Percentiles rank a stretch among this genome's conserved stretches.
These are phyloP conservation scores for Morus bassanus DNA, from an alignment of 2,797 vertebrate genomes.

Conservation along the genomic window DNA sequence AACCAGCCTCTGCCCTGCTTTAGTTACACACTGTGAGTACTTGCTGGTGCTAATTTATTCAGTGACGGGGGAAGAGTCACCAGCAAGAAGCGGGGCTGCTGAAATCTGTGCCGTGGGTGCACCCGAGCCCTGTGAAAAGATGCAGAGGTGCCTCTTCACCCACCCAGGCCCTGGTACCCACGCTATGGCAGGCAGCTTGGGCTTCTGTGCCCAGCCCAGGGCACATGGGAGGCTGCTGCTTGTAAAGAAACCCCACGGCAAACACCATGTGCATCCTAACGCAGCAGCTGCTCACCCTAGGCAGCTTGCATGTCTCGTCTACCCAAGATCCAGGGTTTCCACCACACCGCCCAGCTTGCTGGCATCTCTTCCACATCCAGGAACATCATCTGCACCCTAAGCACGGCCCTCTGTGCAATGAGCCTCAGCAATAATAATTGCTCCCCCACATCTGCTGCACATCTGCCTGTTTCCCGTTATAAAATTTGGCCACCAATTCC, in stretches of 20 bases:
- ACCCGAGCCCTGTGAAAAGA: background rate
- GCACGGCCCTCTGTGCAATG: rapidly evolving
- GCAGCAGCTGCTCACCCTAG: rapidly evolving
- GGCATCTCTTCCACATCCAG: background rate
- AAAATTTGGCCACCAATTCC: background rate
- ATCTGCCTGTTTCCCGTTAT: background rate
- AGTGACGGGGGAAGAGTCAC: background rate
- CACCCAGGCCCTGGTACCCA: background rate
- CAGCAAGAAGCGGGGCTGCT: background rate
- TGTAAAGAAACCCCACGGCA: rapidly evolving
- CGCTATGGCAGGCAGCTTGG: background rate
- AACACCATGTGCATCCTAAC: rapidly evolving
- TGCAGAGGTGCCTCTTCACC: background rate
- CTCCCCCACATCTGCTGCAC: background rate
- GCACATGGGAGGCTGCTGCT: background rate
- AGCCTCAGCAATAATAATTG: background rate
- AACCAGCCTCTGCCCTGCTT: constrained; percentile 36
- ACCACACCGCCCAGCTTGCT: rapidly evolving
- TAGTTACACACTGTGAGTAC: background rate
- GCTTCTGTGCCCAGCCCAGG: background rate
- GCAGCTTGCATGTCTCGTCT: background rate
- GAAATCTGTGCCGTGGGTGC: background rate
- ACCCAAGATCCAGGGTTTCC: background rate
- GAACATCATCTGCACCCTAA: background rate
- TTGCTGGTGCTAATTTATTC: constrained; percentile 46